phyloP scores from a whole-genome alignment of 1,140 invertebrate species.

The Piezodorus guildinii region DNA sequence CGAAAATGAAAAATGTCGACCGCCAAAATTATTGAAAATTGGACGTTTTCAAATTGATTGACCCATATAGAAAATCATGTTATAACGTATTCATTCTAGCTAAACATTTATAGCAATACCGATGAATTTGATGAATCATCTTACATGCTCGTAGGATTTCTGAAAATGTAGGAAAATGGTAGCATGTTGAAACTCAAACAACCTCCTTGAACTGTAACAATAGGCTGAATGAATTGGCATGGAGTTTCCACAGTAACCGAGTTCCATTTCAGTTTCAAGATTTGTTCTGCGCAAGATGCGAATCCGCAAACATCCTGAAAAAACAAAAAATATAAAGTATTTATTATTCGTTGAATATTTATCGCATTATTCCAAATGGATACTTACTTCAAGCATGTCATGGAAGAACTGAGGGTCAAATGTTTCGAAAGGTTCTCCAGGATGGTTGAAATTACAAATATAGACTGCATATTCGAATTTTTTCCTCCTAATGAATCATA shows the following conservation, averaged over 20 bases:
- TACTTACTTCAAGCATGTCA: slow-evolving; percentile 10
- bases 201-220: slow-evolving; percentile 20
- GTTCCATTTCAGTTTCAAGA: not conserved
- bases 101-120: no score
- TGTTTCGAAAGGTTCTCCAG: not conserved
- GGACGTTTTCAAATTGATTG: no score
- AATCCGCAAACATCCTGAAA: not conserved
- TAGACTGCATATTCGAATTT: not conserved
- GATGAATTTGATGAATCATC: no score
- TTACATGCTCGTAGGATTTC: slow-evolving; percentile 8
- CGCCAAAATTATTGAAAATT: no score
- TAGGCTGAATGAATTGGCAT: slow-evolving; percentile 24
- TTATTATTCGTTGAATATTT: no score
- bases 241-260: not conserved
- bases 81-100: no score
- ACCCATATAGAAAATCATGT: no score
- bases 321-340: not conserved
- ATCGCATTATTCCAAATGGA: not conserved
- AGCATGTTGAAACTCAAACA: slow-evolving; percentile 28
- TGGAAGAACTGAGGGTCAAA: not conserved
- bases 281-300: not conserved
- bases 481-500: not conserved
- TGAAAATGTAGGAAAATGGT: slow-evolving; percentile 21
- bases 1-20: no score
- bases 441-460: not conserved